Percentiles rank a stretch among this genome's conserved stretches.
phyloP scores from a whole-genome alignment of 1,140 invertebrate genomes.

The Drosophila lini region DNA sequence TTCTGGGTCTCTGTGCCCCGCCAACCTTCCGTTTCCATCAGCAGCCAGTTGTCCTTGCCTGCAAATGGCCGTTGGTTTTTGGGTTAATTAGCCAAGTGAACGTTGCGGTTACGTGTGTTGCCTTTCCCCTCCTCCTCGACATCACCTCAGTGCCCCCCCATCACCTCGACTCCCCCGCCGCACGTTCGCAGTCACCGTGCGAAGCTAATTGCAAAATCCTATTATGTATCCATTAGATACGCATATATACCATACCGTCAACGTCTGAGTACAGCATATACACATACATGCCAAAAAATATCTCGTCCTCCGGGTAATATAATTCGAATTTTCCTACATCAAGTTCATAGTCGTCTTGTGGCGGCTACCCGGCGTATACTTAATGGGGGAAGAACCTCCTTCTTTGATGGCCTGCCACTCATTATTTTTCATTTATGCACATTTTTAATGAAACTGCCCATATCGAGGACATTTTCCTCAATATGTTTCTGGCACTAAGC shows the following conservation, averaged over 20 bases:
- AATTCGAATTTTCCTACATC: conserved; percentile 38
- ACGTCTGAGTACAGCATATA: neutral
- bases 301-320: conserved; percentile 22
- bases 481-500: conserved; percentile 25
- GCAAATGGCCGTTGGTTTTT: conserved; percentile 75
- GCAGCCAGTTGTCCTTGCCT: conserved; percentile 49
- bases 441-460: conserved; percentile 47
- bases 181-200: conserved; percentile 26
- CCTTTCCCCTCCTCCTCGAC: conserved; percentile 20
- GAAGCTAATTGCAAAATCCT: conserved; percentile 80
- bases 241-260: conserved; percentile 32
- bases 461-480: neutral
- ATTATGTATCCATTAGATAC: conserved; percentile 83
- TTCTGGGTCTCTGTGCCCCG: conserved; percentile 13
- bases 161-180: conserved; percentile 1
- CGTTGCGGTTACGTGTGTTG: conserved; percentile 73
- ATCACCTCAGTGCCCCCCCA: neutral
- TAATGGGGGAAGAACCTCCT: conserved; percentile 22
- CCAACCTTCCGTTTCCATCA: conserved; percentile 13
- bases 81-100: conserved; percentile 77
- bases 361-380: conserved; percentile 30
- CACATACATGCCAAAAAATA: conserved; percentile 37
- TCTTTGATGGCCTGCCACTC: conserved; percentile 29
- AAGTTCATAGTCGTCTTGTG: conserved; percentile 26
- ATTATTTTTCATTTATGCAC: conserved; percentile 51